Evolutionary conservation across 2,888 invertebrate genomes (phyloP).

Genomic region (Mythimna loreyi): DNA sequence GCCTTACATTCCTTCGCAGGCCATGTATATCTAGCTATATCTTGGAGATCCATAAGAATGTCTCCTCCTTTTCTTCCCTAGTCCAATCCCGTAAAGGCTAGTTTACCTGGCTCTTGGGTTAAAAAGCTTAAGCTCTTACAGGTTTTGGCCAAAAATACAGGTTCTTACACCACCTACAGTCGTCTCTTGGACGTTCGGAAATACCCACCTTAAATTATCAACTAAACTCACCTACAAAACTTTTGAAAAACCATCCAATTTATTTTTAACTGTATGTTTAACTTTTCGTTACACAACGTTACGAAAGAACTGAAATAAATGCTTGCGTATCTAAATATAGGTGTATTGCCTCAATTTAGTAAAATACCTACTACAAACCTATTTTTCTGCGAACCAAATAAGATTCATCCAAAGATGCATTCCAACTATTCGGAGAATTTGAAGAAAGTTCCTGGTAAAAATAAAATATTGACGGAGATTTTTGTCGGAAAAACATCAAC

Average conservation of each 20-base stretch:
- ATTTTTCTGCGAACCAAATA: slow-evolving; percentile 32
- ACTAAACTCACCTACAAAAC: neutral
- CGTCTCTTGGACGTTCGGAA: too few relatives aligned
- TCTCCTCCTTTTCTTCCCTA: neutral
- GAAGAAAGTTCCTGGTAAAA: slow-evolving; percentile 81
- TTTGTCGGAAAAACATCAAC: slow-evolving; percentile 72
- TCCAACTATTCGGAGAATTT: slow-evolving; percentile 62
- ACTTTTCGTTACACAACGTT: slow-evolving; percentile 23
- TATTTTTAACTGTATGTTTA: slow-evolving; percentile 1
- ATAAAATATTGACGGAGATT: slow-evolving; percentile 84
- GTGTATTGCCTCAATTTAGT: neutral
- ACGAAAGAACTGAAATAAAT: slow-evolving; percentile 25
- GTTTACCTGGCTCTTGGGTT: neutral
- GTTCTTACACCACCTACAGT: neutral
- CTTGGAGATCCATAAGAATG: neutral
- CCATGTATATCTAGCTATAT: neutral
- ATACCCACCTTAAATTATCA: neutral
- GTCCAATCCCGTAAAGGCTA: neutral
- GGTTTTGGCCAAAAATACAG: neutral
- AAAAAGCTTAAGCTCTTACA: neutral
- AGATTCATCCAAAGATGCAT: slow-evolving; percentile 65
- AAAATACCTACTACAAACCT: slow-evolving; percentile 2
- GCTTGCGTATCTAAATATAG: slow-evolving; percentile 15
- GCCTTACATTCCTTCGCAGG: too few relatives aligned
- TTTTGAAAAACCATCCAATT: neutral